Conservation (phyloP, 2,888 invertebrate species). For the Drosophila melanocephala region DNA sequence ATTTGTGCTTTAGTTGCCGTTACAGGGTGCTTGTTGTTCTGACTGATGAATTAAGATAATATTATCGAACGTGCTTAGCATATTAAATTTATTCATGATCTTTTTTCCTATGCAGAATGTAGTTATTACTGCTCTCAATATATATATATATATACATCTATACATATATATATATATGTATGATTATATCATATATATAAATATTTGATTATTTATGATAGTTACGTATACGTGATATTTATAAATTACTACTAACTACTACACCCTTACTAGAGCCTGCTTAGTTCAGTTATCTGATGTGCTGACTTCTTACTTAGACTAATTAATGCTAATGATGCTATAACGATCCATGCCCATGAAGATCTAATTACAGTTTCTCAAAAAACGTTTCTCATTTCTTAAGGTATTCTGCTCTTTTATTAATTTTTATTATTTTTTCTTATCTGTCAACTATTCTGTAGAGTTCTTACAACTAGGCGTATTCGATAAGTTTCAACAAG, state of each 20-base stretch:
- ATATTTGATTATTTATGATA: neutral
- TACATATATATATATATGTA: too few relatives aligned
- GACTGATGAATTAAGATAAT: neutral
- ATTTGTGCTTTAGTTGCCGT: slow-evolving; percentile 34
- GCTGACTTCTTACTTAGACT: neutral
- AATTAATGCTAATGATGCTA: neutral
- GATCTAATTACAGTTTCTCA: neutral
- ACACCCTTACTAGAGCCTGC: neutral
- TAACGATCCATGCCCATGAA: neutral
- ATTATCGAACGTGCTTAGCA: neutral
- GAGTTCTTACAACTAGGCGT: neutral
- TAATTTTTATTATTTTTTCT: neutral
- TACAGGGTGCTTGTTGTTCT: slow-evolving; percentile 54
- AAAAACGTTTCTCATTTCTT: neutral
- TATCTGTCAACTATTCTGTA: neutral
- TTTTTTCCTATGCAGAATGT: neutral
- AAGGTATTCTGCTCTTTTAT: neutral
- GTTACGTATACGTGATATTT: slow-evolving; percentile 7
- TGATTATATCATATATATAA: neutral
- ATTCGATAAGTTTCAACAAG: neutral
- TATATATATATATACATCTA: too few relatives aligned
- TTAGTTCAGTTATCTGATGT: neutral
- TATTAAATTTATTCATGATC: neutral
- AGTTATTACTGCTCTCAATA: neutral
- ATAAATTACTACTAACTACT: too few relatives aligned